A percentile compares a stretch with the other conserved stretches of the same genome.
Evolutionary conservation across 2,888 invertebrate genomes (phyloP).

Genomic region (Zelleria hepariella): DNA sequence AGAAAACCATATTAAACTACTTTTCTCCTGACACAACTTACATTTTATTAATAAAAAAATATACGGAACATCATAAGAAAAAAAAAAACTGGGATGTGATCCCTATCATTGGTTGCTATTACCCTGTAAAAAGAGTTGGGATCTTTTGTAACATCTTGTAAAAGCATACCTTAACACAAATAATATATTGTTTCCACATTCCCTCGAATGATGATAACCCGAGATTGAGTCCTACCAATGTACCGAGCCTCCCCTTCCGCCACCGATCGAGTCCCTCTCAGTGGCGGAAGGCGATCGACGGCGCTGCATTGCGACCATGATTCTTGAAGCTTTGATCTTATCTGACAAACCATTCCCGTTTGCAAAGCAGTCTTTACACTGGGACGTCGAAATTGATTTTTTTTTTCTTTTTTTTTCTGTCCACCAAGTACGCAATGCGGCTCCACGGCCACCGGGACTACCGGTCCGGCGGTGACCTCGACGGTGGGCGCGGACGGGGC

Average conservation of each 20-base stretch:
- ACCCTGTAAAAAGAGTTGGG: too few species aligned
- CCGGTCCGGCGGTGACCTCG: conserved; percentile 26
- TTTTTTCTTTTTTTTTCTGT: conserved; percentile 14
- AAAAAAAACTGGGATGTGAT: too few species aligned
- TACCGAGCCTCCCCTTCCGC: conserved; percentile 38
- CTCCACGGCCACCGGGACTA: conserved; percentile 54
- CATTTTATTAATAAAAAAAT: too few species aligned
- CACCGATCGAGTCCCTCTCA: conserved; percentile 33
- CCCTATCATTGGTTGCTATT: too few species aligned
- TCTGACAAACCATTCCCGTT: conserved; percentile 40
- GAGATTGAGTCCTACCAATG: conserved; percentile 67
- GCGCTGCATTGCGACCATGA: conserved; percentile 43
- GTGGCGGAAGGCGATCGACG: conserved; percentile 47
- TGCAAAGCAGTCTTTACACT: too few species aligned
- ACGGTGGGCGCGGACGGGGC: conserved; percentile 67
- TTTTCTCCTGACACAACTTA: too few species aligned
- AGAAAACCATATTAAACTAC: too few species aligned
- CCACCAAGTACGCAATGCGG: conserved; percentile 54
- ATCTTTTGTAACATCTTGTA: too few species aligned
- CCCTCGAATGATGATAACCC: conserved; percentile 68
- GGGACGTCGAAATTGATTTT: background rate
- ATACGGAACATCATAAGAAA: too few species aligned
- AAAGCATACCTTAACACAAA: too few species aligned
- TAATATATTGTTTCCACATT: background rate
- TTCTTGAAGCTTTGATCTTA: conserved; percentile 68